phyloP scores from a whole-genome alignment of 1,140 invertebrate species.

The Leucophenga varia region DNA sequence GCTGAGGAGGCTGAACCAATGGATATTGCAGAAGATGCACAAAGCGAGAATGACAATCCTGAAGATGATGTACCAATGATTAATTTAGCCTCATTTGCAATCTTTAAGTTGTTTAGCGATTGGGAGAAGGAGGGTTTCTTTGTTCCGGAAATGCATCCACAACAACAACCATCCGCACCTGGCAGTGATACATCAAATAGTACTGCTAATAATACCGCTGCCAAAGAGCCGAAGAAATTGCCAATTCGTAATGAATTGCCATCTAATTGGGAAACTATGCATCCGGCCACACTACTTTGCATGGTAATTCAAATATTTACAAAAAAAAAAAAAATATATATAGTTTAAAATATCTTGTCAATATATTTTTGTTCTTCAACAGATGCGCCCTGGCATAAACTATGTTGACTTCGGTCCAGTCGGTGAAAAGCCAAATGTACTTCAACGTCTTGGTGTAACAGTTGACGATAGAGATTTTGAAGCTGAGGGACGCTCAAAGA shows the following conservation, averaged over 20 bases:
- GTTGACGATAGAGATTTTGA: conserved; percentile 59
- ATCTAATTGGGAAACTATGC: conserved; percentile 62
- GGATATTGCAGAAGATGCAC: neutral
- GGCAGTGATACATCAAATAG: conserved; percentile 26
- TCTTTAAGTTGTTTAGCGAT: conserved; percentile 74
- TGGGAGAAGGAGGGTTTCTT: conserved; percentile 72
- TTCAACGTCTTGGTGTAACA: conserved; percentile 59
- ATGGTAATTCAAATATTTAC: conserved; percentile 31
- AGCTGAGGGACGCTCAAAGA: conserved; percentile 59
- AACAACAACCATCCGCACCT: conserved; percentile 35
- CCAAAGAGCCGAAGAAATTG: conserved; percentile 55
- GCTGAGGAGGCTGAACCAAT: conserved; percentile 7
- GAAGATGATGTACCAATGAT: conserved; percentile 70
- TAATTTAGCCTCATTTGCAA: conserved; percentile 72
- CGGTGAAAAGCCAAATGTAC: conserved; percentile 65
- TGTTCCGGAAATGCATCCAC: conserved; percentile 59
- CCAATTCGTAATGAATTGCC: conserved; percentile 60
- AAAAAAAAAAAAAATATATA: neutral
- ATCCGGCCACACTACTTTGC: conserved; percentile 72
- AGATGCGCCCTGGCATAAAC: conserved; percentile 68
- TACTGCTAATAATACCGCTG: conserved; percentile 4
- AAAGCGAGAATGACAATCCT: conserved; percentile 31
- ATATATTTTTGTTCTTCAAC: conserved; percentile 20
- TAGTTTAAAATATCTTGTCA: neutral
- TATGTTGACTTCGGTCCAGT: conserved; percentile 64